Evolutionary conservation across 2,888 invertebrate species (phyloP).

Genomic region (Drosophila parthenogenetica): DNA sequence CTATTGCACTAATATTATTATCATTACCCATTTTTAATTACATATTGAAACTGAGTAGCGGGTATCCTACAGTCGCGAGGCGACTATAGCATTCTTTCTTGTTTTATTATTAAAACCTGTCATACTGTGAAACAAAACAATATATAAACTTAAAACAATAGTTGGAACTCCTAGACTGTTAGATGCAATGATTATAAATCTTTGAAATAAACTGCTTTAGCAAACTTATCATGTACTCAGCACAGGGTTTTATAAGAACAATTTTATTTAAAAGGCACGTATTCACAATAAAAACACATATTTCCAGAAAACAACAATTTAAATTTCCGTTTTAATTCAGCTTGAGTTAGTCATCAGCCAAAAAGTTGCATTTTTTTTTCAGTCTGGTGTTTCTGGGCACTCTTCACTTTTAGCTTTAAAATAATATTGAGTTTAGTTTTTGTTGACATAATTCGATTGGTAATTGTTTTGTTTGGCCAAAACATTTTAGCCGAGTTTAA

Average conservation of each 20-base stretch:
- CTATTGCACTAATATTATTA: no score
- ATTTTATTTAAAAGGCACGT: constrained; percentile 25
- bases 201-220: no score
- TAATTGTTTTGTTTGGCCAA: constrained; percentile 35
- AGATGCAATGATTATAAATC: no score
- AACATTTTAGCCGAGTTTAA: constrained; percentile 46
- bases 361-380: constrained; percentile 14
- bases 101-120: constrained; percentile 9
- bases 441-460: constrained; percentile 37
- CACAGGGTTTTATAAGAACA: no score
- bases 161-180: no score
- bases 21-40: no score
- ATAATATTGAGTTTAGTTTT: background rate
- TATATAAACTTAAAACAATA: no score
- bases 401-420: constrained; percentile 19
- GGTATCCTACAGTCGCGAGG: no score
- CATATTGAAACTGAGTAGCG: no score
- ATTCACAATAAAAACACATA: constrained; percentile 12
- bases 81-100: no score
- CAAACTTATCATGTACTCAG: no score
- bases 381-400: constrained; percentile 25
- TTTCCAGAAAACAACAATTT: background rate
- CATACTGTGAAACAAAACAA: constrained; percentile 16
- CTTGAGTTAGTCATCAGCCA: constrained; percentile 43
- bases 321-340: constrained; percentile 13